Evolutionary conservation across 2,113 vertebrate genomes (phyloP).

Genomic region (Psilopsiagon aurifrons): DNA sequence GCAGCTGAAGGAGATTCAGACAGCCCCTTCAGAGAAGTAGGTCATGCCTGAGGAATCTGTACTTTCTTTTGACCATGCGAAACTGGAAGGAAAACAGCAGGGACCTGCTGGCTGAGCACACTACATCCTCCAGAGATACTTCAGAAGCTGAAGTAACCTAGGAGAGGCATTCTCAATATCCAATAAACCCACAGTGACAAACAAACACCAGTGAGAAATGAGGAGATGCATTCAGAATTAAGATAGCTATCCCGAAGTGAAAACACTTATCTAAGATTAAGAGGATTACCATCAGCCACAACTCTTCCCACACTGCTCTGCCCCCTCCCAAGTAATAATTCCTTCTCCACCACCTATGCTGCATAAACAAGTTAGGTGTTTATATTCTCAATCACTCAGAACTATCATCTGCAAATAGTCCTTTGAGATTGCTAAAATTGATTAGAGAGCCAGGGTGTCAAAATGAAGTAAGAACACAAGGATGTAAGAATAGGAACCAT

Average conservation of each 20-base stretch:
- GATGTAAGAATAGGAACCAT: neutral
- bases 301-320: neutral
- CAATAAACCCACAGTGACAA: neutral
- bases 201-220: neutral
- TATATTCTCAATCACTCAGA: neutral
- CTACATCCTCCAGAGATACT: neutral
- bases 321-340: neutral
- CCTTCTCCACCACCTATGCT: neutral
- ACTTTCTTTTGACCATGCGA: neutral
- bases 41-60: neutral
- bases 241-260: neutral
- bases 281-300: neutral
- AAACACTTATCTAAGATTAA: neutral
- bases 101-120: neutral
- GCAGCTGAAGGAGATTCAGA: neutral
- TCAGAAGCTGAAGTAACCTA: neutral
- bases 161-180: neutral
- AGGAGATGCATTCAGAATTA: neutral
- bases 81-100: neutral
- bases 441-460: slow-evolving; percentile 4
- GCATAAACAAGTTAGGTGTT: slow-evolving; percentile 20
- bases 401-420: slow-evolving; percentile 2
- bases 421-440: neutral
- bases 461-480: neutral
- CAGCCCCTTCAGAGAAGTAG: neutral